Evolutionary conservation across 2,888 invertebrate genomes (phyloP).

Genomic region (Adineta ricciae): DNA sequence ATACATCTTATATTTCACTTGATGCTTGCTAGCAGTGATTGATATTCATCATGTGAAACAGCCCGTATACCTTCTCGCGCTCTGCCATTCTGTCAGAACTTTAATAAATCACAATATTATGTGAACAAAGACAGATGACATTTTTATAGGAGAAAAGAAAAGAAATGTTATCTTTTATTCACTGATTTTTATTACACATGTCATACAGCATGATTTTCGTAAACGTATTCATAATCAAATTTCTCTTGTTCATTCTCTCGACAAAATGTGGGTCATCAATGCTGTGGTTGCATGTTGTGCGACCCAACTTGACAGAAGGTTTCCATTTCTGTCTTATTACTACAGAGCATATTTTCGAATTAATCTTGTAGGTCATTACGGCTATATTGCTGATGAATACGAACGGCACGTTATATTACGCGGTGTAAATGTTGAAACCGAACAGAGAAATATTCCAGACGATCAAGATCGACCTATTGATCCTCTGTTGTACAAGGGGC

Average conservation of each 20-base stretch:
- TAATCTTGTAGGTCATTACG: neutral
- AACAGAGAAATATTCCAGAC: neutral
- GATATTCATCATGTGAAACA: too few species aligned
- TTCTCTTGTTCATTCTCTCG: neutral
- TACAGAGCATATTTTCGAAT: neutral
- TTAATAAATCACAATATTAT: too few species aligned
- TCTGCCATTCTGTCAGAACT: too few species aligned
- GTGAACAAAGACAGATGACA: too few species aligned
- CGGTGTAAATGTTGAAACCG: slow-evolving; percentile 12
- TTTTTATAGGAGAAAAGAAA: too few species aligned
- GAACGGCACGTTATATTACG: neutral
- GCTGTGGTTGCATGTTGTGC: neutral
- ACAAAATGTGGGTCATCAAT: neutral
- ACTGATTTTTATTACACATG: too few species aligned
- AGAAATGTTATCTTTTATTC: too few species aligned
- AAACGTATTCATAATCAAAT: too few species aligned
- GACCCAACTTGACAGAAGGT: neutral
- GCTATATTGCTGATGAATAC: slow-evolving; percentile 18
- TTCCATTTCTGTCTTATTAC: neutral
- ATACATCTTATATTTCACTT: too few species aligned
- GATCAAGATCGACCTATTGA: slow-evolving; percentile 18
- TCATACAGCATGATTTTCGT: too few species aligned
- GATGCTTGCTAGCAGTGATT: too few species aligned
- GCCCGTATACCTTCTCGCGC: too few species aligned
- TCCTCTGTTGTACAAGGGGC: neutral